These are phyloP conservation scores for Petroica traversi DNA, from an alignment of 2,113 vertebrate species.

Conservation along the genomic window DNA sequence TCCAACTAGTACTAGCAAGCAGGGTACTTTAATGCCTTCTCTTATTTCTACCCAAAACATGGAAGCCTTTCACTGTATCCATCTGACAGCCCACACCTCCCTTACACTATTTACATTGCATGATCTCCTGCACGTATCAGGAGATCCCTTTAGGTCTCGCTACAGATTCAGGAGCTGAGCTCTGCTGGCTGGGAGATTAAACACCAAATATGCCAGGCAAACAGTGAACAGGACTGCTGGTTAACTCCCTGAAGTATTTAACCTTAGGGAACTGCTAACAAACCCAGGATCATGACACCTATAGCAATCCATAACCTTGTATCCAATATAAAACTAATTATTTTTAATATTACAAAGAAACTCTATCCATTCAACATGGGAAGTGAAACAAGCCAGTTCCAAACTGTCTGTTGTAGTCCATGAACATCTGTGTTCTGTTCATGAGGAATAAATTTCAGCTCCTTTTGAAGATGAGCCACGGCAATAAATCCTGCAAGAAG, in stretches of 20 bases:
- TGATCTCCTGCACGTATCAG: neutral
- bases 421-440: neutral
- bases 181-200: neutral
- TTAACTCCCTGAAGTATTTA: neutral
- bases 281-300: neutral
- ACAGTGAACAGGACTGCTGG: neutral
- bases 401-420: neutral
- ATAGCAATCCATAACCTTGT: neutral
- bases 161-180: neutral
- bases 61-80: neutral
- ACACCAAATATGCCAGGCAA: neutral
- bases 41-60: neutral
- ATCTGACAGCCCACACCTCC: neutral
- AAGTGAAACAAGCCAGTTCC: neutral
- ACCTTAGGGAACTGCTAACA: neutral
- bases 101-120: neutral
- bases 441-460: neutral
- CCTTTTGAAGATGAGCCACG: neutral
- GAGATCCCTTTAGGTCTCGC: neutral
- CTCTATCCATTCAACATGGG: neutral
- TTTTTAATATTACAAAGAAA: neutral
- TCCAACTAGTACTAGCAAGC: neutral
- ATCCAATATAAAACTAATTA: neutral
- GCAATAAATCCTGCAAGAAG: neutral
- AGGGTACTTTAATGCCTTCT: neutral